Percentiles rank a stretch among this genome's conserved stretches.
Conservation (phyloP, 2,797 vertebrate species). For the Leucoraja ocellata region DNA sequence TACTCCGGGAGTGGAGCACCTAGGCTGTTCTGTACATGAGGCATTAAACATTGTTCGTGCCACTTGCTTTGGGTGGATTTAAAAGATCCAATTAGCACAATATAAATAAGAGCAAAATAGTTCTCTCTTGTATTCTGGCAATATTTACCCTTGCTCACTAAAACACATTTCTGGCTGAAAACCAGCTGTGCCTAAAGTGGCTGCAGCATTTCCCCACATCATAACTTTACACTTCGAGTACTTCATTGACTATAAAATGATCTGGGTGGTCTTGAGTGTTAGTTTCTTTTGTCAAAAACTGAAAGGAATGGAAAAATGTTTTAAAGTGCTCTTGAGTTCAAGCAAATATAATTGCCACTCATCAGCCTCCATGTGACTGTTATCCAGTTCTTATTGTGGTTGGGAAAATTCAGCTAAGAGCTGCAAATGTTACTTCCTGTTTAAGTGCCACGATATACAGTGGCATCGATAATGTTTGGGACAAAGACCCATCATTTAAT, state of each 20-base stretch:
- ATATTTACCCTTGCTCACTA: background rate
- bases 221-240: background rate
- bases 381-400: no score
- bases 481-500: no score
- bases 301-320: no score
- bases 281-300: background rate
- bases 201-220: background rate
- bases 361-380: no score
- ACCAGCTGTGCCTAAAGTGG: background rate
- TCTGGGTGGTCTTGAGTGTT: background rate
- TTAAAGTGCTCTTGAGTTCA: no score
- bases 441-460: no score
- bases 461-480: no score
- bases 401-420: no score
- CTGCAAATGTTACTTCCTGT: no score
- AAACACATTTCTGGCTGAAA: background rate
- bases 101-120: background rate
- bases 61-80: background rate
- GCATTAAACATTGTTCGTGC: background rate
- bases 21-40: no score
- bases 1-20: background rate
- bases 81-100: background rate
- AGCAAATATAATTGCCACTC: no score
- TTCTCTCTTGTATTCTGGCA: background rate
- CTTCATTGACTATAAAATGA: background rate